Evolutionary conservation across 2,113 vertebrate species (phyloP), one percentile per base, ranked within the genome.

Genomic region (Cololabis saira): DNA sequence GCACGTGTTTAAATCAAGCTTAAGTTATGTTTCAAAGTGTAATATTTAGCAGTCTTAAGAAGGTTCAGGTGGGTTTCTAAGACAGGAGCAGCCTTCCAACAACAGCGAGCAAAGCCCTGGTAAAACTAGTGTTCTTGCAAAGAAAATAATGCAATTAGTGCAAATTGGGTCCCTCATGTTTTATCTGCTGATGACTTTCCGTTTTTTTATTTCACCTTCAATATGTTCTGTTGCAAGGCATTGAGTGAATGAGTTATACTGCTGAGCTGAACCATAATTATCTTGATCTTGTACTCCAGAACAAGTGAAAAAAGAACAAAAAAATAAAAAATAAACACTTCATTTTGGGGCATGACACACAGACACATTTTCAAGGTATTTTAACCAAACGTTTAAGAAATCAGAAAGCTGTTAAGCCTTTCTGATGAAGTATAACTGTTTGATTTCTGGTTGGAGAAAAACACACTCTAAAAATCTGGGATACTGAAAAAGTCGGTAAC

Each of bases 281-380:
- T 9, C 4, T n/a, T 48, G 19, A 69, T 47, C 8, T 18, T 60
- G 66, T 56, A 18, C 66, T 51, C 58, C 17, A 65, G 4, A 40
- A 53, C 5, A 30, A 19, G 54, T 37, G 33, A 37, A 11, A 11
- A 57, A 21, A 21, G 50, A 56, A 66, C 21, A 3, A 45, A 37
- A 9, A 11, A 53, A 21, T 17, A 51, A 56, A 66, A 27, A 3
- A 45, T 22, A 42, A 18, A 15, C 21, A 15, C n/a, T n/a, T 30
- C n/a, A 47, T 67, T 40, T 19, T 4, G 19, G 51, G 67, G 45
- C 40, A 69, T 58, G 61, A 71, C 24, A 79, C 73, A 68, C 47
- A 76, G 64, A 52, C 53, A 59, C 27, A 16, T 61, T 58, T 68
- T 67, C 17, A 58, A 72, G 2, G 17, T 14, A 30, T 14, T 41